phyloP scores from a whole-genome alignment of 2,888 invertebrate species.

The Phytoseiulus persimilis region DNA sequence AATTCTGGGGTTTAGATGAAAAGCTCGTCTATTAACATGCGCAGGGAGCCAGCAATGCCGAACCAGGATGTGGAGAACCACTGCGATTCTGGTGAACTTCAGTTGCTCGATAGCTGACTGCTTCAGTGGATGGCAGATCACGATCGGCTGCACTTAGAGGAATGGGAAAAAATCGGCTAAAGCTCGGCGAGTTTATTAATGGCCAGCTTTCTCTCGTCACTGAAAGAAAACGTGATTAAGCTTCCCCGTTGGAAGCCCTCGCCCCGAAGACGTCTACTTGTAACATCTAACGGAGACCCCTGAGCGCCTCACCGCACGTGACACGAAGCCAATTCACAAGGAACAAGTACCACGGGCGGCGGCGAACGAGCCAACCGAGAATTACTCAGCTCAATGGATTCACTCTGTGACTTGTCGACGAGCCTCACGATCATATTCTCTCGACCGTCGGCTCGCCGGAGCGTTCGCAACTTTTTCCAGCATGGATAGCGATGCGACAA shows the following conservation, averaged over 20 bases:
- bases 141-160: neutral
- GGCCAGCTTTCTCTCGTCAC: constrained; percentile 5
- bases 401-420: neutral
- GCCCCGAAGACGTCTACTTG: neutral
- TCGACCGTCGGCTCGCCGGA: too few species aligned
- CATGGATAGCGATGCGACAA: too few species aligned
- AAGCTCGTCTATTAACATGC: neutral
- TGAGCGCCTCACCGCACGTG: neutral
- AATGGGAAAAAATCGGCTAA: neutral
- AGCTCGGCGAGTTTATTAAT: neutral
- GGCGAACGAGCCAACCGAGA: neutral
- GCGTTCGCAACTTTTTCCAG: too few species aligned
- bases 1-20: neutral
- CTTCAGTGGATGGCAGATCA: neutral
- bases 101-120: neutral
- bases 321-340: neutral
- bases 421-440: neutral
- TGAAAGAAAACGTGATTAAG: neutral
- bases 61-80: neutral
- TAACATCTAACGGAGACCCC: neutral
- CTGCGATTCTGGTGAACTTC: neutral
- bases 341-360: neutral
- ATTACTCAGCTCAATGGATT: neutral
- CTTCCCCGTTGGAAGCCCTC: neutral
- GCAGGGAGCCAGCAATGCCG: neutral